These are phyloP conservation scores for Tetanocera ferruginea DNA, from an alignment of 2,888 invertebrate species.

Conservation along the genomic window DNA sequence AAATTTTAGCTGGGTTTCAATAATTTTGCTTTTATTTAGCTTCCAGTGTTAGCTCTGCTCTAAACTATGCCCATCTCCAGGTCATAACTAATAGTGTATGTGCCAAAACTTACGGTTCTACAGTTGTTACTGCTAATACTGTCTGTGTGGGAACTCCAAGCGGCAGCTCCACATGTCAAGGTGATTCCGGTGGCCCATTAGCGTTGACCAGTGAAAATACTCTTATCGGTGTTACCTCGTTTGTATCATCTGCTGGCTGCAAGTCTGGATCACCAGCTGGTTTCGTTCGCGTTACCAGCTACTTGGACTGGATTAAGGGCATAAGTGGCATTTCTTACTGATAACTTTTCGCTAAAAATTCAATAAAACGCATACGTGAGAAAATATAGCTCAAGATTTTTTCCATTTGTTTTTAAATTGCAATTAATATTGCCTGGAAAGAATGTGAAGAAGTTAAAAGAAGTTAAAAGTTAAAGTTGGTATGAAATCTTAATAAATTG, in stretches of 20 bases:
- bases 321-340: slow-evolving; percentile 40
- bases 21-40: slow-evolving; percentile 5
- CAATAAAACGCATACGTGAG: background rate
- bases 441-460: too few species aligned
- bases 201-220: slow-evolving; percentile 38
- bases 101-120: slow-evolving; percentile 48
- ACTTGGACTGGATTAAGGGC: slow-evolving; percentile 56
- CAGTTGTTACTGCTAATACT: slow-evolving; percentile 42
- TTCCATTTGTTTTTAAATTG: too few species aligned
- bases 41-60: slow-evolving; percentile 51
- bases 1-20: too few species aligned
- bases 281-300: slow-evolving; percentile 57
- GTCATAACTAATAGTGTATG: slow-evolving; percentile 63
- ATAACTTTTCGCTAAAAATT: slow-evolving; percentile 5
- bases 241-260: slow-evolving; percentile 52
- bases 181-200: slow-evolving; percentile 65
- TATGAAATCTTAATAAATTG: too few species aligned
- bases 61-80: slow-evolving; percentile 60
- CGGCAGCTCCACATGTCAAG: slow-evolving; percentile 56
- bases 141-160: slow-evolving; percentile 58
- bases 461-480: too few species aligned
- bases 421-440: background rate
- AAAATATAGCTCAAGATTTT: too few species aligned
- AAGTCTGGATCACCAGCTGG: slow-evolving; percentile 52
- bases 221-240: slow-evolving; percentile 58